Evolutionary conservation across 2,797 vertebrate species (phyloP).

Genomic region (Coracias cyanogaster): DNA sequence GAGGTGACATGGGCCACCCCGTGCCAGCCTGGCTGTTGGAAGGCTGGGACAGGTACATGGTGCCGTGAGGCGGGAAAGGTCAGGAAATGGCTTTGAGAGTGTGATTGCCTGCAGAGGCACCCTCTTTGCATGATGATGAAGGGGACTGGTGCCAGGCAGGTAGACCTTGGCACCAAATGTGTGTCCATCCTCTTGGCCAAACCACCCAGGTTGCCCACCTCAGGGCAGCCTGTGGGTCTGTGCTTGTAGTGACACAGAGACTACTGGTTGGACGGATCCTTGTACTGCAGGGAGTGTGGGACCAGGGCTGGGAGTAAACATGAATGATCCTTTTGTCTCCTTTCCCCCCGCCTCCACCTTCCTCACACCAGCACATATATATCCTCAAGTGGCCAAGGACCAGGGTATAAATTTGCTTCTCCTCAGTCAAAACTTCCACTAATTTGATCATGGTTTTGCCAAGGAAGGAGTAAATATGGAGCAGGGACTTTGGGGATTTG

Average conservation of each 20-base stretch:
- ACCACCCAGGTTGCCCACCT: not conserved
- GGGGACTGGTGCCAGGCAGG: not conserved
- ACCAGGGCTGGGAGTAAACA: not conserved
- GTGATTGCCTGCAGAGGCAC: not conserved
- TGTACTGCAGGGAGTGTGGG: not conserved
- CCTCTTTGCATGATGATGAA: not conserved
- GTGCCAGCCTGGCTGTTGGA: not conserved
- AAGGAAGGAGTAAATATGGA: conserved; percentile 56
- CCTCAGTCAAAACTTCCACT: conserved; percentile 54
- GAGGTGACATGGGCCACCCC: not conserved
- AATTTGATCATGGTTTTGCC: conserved; percentile 56
- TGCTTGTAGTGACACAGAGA: not conserved
- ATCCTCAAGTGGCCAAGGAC: conserved; percentile 32
- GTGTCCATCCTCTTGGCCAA: not conserved
- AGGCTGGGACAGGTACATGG: fast-evolving
- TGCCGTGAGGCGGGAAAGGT: not conserved
- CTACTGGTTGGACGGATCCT: not conserved
- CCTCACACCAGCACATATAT: not conserved
- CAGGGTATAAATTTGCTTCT: conserved; percentile 49
- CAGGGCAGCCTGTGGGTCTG: not conserved
- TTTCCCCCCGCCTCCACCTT: not conserved
- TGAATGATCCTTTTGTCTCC: conserved; percentile 45
- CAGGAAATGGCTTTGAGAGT: not conserved
- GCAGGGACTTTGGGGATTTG: conserved; percentile 22
- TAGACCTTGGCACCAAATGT: not conserved